Evolutionary conservation across 1,140 invertebrate species (phyloP), one percentile per base, ranked within the genome.

Genomic region (Portunus trituberculatus): DNA sequence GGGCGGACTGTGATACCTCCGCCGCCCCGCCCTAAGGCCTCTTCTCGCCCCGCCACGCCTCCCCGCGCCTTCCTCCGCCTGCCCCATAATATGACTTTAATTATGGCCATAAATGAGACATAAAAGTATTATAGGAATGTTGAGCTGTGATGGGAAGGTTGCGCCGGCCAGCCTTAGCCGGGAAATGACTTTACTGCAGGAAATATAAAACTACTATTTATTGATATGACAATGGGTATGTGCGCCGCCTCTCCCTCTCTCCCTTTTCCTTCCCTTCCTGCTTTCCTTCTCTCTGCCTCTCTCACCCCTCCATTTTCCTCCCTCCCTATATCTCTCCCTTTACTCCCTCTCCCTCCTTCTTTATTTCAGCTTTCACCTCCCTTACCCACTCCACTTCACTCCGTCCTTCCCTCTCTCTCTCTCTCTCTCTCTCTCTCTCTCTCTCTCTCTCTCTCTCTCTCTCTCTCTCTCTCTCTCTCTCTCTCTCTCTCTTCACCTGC

Each of bases 91-190:
- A 93, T 93, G 91, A 95, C 91, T 93, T 95, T 95, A 95, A 95
- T 95, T 95, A 95, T 93, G 91, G 94, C 59, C 94, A 95, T 95
- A 95, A 95, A 95, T 88, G 94, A 95, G 83, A 84, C 94, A 93
- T 92, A 89, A 95, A 95, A 89, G 94, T 93, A 93, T 95, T 93
- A 95, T 92, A 87, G 46, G 88, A 92, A 92, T 88, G 91, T 92
- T 93, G 91, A 93, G 94, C 31, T 86, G 91, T 92, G 94, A 89
- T 93, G 94, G 94, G 94, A 45, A 45, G 59, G 76, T 46, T 45
- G 45, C 29, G 89, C 31, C 59, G 67, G 28, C 48, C 52, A 52
- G 94, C 91, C 89, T 91, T 95, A 88, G 16, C 45, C 31, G 10
- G 84, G 91, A 92, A 93, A 93, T 95, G 90, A 82, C 94, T 95